These are phyloP conservation scores for Xylota segnis DNA, from an alignment of 2,888 invertebrate species.

Conservation along the genomic window DNA sequence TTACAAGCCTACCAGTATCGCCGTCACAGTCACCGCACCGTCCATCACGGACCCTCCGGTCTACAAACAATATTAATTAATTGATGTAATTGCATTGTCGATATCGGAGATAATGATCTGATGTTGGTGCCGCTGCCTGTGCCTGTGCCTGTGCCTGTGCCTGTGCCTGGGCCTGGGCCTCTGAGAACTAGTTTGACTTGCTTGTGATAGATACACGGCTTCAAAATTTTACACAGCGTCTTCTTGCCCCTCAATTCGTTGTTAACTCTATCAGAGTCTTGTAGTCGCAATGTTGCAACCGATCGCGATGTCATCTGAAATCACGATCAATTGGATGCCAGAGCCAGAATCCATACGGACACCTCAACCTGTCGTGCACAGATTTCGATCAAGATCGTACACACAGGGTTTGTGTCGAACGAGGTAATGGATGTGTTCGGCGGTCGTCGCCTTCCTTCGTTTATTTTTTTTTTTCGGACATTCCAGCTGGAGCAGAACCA, in stretches of 20 bases:
- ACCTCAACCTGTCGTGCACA: conserved; percentile 76
- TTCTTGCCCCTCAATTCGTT: conserved; percentile 44
- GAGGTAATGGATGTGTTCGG: conserved; percentile 53
- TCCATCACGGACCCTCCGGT: conserved; percentile 65
- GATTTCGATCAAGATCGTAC: conserved; percentile 70
- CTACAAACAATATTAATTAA: conserved; percentile 83
- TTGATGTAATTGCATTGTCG: conserved; percentile 84
- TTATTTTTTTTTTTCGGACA: conserved; percentile 48
- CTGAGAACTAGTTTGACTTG: conserved; percentile 56
- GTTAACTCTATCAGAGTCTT: conserved; percentile 72
- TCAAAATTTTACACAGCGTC: conserved; percentile 40
- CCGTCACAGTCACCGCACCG: conserved; percentile 44
- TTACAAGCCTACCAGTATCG: conserved; percentile 55
- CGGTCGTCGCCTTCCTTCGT: conserved; percentile 45
- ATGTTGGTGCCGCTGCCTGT: conserved; percentile 1
- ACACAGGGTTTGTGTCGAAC: conserved; percentile 33
- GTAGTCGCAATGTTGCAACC: conserved; percentile 68
- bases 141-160: conserved; percentile 31
- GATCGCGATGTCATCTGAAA: conserved; percentile 82
- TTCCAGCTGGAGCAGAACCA: conserved; percentile 12
- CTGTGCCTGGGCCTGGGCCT: conserved; percentile 44
- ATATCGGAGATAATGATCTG: conserved; percentile 82
- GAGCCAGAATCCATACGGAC: conserved; percentile 67
- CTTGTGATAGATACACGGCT: conserved; percentile 45
- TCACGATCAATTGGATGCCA: conserved; percentile 80